These are phyloP conservation scores for Mormyrus lacerda DNA, from an alignment of 2,113 vertebrate genomes.

Conservation along the genomic window DNA sequence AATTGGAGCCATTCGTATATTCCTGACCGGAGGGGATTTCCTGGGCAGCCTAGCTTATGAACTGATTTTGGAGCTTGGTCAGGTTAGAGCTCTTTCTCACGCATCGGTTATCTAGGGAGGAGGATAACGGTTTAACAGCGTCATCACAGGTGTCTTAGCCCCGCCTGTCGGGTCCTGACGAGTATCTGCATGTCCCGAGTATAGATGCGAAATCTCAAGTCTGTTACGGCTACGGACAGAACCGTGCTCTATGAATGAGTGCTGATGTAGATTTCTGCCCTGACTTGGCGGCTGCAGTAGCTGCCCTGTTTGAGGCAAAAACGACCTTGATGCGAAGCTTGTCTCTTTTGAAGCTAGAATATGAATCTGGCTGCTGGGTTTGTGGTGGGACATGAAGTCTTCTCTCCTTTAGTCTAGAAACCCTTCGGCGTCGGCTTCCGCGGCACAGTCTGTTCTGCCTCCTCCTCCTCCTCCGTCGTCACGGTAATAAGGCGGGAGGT, in stretches of 20 bases:
- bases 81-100: slow-evolving; percentile 11
- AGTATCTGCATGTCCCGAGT: background rate
- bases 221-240: background rate
- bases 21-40: background rate
- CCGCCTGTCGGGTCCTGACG: background rate
- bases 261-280: background rate
- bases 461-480: background rate
- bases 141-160: background rate
- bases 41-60: slow-evolving; percentile 5
- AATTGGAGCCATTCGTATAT: background rate
- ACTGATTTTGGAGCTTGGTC: slow-evolving; percentile 11
- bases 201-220: background rate
- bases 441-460: background rate
- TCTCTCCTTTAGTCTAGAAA: background rate
- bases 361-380: background rate
- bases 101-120: background rate
- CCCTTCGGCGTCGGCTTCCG: background rate
- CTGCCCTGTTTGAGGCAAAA: background rate
- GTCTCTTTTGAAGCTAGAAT: background rate
- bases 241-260: background rate
- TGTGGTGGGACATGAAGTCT: background rate
- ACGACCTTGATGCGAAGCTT: background rate
- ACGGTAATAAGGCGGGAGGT: background rate
- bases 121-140: background rate
- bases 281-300: background rate